phyloP scores from a whole-genome alignment of 2,797 vertebrate genomes.

The Rousettus madagascariensis region DNA sequence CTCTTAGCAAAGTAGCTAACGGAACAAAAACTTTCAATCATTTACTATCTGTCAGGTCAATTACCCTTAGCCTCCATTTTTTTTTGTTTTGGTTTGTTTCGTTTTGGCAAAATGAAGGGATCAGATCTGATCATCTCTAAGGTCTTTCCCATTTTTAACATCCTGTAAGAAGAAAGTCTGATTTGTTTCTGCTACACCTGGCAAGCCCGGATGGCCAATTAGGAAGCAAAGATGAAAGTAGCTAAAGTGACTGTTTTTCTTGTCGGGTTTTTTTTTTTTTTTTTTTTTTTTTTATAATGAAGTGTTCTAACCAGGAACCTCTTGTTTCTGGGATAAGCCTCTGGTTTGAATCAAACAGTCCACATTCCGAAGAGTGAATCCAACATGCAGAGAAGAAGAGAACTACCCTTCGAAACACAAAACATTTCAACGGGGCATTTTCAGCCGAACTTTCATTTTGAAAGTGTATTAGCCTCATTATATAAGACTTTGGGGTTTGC shows the following conservation, averaged over 20 bases:
- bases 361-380: neutral
- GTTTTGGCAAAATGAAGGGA: neutral
- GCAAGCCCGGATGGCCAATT: neutral
- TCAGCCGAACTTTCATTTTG: neutral
- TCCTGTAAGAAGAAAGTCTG: neutral
- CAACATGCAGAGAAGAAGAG: neutral
- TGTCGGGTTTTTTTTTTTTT: no score
- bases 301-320: neutral
- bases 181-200: neutral
- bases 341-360: neutral
- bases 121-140: neutral
- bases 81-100: no score
- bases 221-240: neutral
- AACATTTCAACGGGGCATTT: neutral
- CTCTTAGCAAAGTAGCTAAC: neutral
- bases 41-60: neutral
- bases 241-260: neutral
- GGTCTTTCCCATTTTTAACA: neutral
- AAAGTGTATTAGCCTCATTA: conserved; percentile 1
- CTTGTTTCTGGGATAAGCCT: neutral
- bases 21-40: neutral
- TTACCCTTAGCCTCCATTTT: neutral
- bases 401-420: neutral
- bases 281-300: neutral
- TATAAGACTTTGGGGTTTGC: neutral